Base-by-base conservation (phyloP, 2,797 vertebrate species). In the Spheniscus humboldti region DNA sequence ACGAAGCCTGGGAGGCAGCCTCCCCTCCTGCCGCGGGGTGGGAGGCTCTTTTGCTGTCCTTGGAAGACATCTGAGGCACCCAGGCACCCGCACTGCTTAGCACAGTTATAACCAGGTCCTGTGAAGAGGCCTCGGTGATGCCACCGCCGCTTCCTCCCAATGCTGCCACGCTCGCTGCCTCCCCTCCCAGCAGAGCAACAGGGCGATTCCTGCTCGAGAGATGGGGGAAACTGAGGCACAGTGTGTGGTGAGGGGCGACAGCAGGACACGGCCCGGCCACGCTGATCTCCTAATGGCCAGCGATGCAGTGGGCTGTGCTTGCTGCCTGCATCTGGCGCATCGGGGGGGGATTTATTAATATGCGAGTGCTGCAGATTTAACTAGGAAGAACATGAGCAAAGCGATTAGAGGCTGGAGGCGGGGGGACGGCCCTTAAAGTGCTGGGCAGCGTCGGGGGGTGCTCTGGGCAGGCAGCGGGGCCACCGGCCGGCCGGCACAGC, bases 211-310 rank as follows among this genome's bases (percentile, higher is more conserved):
- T 8, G 77, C 47, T 33, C 1, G 8, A 10, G 4, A 7, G 10
- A 15, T 2, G 3, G 67, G 88, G 92, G 76, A 90, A 90, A 94
- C 94, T 60, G 96, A 94, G 95, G 91, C 96, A 92, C 18, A 3
- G 43, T 1, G 4, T 3, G 33, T 3, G 2, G 19, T 2, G 0
- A 53, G 74, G 48, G 83, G 91, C 62, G 91, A 62, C 68, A 22
- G 91, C 59, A 74, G 88, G 75, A 79, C 88, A 73, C 4, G 3
- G 52, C 55, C 67, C 0, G 16, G 37, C 84, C 4, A 0, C 1
- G n/a, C 78, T 62, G 79, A 41, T 59, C 50, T 68, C 28, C 86
- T 18, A 2, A 33, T 1, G 71, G 71, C 47, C 16, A 10, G 82
- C 5, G 9, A 35, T 2, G 33, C n/a, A 19, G 66, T 1, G 5